A percentile compares a stretch with the other conserved stretches of the same genome.
phyloP scores from a whole-genome alignment of 1,140 invertebrate species.

The Muscidifurax raptorellus region DNA sequence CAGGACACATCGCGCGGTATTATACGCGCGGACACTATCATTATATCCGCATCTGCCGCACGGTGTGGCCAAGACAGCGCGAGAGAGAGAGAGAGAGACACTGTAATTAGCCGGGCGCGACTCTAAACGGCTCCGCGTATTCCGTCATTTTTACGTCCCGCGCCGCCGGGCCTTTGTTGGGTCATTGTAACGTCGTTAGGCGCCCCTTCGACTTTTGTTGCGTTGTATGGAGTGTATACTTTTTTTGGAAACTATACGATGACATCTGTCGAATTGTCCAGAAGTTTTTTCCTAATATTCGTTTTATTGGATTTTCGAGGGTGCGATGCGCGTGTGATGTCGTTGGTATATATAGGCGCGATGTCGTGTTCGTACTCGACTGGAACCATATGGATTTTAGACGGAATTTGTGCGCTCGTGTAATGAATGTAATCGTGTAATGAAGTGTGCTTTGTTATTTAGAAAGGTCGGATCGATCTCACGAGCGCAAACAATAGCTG shows the following conservation, averaged over 20 bases:
- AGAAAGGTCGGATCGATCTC: too few relatives aligned
- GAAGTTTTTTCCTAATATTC: too few relatives aligned
- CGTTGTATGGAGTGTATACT: background rate
- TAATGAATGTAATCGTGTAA: too few relatives aligned
- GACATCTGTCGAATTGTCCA: conserved; percentile 7
- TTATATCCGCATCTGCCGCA: conserved; percentile 49
- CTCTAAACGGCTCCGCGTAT: conserved; percentile 59
- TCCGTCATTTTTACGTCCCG: conserved; percentile 63
- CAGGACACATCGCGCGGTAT: conserved; percentile 21
- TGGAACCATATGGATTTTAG: too few relatives aligned
- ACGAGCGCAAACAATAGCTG: too few relatives aligned
- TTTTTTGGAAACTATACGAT: conserved; percentile 6
- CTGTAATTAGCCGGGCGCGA: conserved; percentile 60
- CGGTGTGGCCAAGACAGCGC: background rate
- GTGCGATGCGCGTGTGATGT: too few relatives aligned
- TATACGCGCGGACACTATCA: conserved; percentile 37
- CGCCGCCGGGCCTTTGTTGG: conserved; percentile 58
- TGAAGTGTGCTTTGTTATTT: too few relatives aligned
- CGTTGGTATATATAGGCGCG: too few relatives aligned
- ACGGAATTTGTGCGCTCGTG: too few relatives aligned
- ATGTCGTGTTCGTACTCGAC: too few relatives aligned
- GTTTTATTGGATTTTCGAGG: too few relatives aligned
- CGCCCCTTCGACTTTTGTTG: conserved; percentile 29
- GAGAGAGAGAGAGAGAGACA: background rate
- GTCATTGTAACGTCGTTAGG: conserved; percentile 65